Percentiles rank a stretch among this genome's conserved stretches.
Evolutionary conservation across 2,797 vertebrate species (phyloP).

Genomic region (Phataginus tricuspis): DNA sequence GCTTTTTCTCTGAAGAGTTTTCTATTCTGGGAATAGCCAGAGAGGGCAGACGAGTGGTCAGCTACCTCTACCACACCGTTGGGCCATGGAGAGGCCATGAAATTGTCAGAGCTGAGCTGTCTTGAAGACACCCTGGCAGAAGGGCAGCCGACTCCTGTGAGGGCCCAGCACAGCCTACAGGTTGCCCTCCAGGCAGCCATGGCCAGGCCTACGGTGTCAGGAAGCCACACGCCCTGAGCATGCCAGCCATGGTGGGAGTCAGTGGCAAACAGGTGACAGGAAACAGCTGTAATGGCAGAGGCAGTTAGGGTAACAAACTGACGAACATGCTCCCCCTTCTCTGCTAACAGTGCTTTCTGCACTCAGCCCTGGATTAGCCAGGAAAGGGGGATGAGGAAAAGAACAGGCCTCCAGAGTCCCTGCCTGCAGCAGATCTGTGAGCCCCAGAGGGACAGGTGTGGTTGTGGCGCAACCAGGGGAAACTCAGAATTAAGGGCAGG

Average conservation of each 20-base stretch:
- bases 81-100: neutral
- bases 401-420: no score
- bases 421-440: neutral
- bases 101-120: no score
- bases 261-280: neutral
- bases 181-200: no score
- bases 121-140: neutral
- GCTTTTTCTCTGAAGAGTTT: neutral
- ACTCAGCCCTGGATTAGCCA: neutral
- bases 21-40: no score
- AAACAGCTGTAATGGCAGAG: neutral
- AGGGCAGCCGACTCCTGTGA: neutral
- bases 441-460: rapidly evolving
- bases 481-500: rapidly evolving
- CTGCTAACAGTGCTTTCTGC: no score
- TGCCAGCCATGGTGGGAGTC: neutral
- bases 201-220: no score
- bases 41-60: neutral
- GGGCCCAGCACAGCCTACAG: neutral
- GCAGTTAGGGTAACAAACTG: neutral
- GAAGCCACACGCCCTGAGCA: no score
- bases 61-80: neutral
- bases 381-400: neutral
- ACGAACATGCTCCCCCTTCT: neutral
- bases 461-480: neutral